Conservation (phyloP, 2,888 invertebrate species). For the Idaea aversata region DNA sequence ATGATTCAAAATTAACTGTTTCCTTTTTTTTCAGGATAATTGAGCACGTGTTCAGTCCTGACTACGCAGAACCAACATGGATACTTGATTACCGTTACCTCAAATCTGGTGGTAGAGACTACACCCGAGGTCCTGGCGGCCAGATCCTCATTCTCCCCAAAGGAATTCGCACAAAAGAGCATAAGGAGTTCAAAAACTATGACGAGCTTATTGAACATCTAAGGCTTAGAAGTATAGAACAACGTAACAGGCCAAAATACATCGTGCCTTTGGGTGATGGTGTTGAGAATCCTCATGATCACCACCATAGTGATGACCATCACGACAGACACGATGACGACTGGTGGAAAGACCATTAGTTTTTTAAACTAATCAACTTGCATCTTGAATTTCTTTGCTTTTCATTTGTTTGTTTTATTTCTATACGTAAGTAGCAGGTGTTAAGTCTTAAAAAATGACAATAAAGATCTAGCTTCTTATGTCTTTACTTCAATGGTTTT, state of each 20-base stretch:
- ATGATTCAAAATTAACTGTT: neutral
- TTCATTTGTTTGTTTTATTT: neutral
- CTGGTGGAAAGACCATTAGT: slow-evolving; percentile 2
- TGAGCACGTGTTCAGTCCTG: slow-evolving; percentile 56
- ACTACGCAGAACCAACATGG: slow-evolving; percentile 60
- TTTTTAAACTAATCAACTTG: neutral
- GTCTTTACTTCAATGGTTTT: neutral
- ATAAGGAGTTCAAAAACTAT: slow-evolving; percentile 52
- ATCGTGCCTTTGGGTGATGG: slow-evolving; percentile 27
- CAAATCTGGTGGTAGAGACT: slow-evolving; percentile 64
- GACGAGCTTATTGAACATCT: slow-evolving; percentile 61
- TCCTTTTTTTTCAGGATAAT: slow-evolving; percentile 49
- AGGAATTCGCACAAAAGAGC: slow-evolving; percentile 42
- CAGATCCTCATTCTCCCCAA: slow-evolving; percentile 64
- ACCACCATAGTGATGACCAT: slow-evolving; percentile 5
- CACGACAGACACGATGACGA: slow-evolving; percentile 10
- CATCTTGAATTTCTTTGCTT: neutral
- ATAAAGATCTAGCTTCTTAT: neutral
- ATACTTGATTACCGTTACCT: slow-evolving; percentile 66
- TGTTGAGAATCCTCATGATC: neutral
- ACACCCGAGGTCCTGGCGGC: slow-evolving; percentile 61
- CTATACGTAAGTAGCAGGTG: neutral
- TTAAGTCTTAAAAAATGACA: neutral
- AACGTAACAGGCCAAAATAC: slow-evolving; percentile 26
- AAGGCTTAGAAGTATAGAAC: slow-evolving; percentile 47